Evolutionary conservation across 2,797 vertebrate genomes (phyloP).

Genomic region (Aphelocoma californica): DNA sequence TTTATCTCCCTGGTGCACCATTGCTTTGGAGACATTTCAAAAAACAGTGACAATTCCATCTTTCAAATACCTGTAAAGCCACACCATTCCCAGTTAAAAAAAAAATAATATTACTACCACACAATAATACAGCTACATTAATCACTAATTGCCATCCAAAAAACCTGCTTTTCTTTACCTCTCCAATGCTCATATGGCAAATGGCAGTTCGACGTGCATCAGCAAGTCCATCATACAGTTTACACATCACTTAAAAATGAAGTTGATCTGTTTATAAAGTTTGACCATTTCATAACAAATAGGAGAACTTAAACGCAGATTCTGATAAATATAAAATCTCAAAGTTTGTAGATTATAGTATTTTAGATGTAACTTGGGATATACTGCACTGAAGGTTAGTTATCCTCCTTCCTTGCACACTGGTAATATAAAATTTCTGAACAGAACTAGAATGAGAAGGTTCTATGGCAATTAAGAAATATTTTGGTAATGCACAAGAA

Average conservation of each 20-base stretch:
- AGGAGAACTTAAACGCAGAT: not conserved
- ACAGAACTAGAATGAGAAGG: not conserved
- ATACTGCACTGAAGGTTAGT: not conserved
- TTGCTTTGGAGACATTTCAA: not conserved
- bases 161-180: not conserved
- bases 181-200: not conserved
- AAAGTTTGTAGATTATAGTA: not conserved
- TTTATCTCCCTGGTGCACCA: not conserved
- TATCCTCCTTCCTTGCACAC: not conserved
- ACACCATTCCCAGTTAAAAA: not conserved
- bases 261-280: not conserved
- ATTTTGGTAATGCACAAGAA: not conserved
- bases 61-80: not conserved
- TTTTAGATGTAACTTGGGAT: not conserved
- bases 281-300: not conserved
- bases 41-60: not conserved
- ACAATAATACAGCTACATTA: not conserved
- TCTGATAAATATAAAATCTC: not conserved
- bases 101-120: not conserved
- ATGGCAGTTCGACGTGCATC: not conserved
- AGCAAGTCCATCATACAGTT: not conserved
- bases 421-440: not conserved
- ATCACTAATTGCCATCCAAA: not conserved
- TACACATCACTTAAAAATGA: not conserved
- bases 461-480: not conserved